These are phyloP conservation scores for Scophthalmus maximus DNA, from an alignment of 2,113 vertebrate genomes.

Conservation along the genomic window DNA sequence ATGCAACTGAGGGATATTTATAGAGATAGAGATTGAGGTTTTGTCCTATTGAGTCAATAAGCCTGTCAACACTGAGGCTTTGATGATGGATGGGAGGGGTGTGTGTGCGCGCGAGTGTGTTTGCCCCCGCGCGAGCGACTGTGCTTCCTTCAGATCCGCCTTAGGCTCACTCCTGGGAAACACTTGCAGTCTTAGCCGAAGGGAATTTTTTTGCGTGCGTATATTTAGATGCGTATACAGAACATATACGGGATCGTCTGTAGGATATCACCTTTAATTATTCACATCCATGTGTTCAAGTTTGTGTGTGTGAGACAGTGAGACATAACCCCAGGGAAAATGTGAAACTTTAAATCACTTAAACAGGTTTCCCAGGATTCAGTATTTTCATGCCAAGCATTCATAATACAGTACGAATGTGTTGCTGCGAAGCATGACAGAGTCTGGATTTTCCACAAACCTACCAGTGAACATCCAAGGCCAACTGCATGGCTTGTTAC, in stretches of 20 bases:
- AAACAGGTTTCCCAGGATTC: slow-evolving; percentile 7
- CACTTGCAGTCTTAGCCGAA: slow-evolving; percentile 22
- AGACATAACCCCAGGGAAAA: slow-evolving; percentile 6
- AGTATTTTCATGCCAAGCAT: neutral
- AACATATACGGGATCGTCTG: neutral
- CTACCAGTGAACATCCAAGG: neutral
- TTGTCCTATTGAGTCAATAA: slow-evolving; percentile 64
- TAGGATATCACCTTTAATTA: too few species aligned
- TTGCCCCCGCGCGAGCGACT: neutral
- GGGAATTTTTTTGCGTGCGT: neutral
- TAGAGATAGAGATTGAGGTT: slow-evolving; percentile 55
- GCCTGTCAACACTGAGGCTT: slow-evolving; percentile 62
- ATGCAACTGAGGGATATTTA: slow-evolving; percentile 52
- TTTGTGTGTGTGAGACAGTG: neutral
- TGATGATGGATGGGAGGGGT: slow-evolving; percentile 62
- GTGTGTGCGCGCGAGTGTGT: slow-evolving; percentile 16
- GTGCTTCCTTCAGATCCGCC: slow-evolving; percentile 24
- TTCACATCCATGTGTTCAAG: too few species aligned
- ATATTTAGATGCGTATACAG: neutral
- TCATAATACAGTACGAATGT: neutral
- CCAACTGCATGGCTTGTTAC: slow-evolving; percentile 22
- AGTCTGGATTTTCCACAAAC: neutral
- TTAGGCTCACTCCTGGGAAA: slow-evolving; percentile 49
- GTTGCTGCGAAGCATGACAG: neutral
- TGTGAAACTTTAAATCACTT: neutral